phyloP scores from a whole-genome alignment of 1,140 invertebrate genomes.

The Notospermus geniculatus region DNA sequence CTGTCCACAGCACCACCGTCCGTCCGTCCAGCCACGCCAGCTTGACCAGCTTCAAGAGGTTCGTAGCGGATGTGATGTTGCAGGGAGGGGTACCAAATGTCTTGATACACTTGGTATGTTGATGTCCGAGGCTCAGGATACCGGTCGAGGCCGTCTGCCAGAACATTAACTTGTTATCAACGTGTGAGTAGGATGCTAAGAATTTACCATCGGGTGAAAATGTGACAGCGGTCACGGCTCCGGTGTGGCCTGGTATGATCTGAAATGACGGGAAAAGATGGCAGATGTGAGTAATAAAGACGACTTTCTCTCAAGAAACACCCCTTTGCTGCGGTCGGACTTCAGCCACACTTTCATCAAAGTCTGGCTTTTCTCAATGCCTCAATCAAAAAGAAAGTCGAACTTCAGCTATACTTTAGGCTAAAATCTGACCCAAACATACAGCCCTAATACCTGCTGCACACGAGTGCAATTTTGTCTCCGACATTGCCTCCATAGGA shows the following conservation, averaged over 20 bases:
- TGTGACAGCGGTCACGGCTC: slow-evolving; percentile 84
- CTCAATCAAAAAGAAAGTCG: too few species aligned
- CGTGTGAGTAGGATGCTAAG: slow-evolving; percentile 90
- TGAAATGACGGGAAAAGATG: too few species aligned
- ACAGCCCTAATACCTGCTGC: too few species aligned
- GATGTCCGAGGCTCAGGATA: slow-evolving; percentile 51
- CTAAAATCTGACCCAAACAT: too few species aligned
- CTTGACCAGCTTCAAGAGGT: slow-evolving; percentile 45
- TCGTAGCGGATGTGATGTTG: slow-evolving; percentile 36
- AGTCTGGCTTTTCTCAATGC: too few species aligned
- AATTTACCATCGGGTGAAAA: slow-evolving; percentile 98
- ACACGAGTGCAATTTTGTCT: too few species aligned
- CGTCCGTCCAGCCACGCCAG: slow-evolving; percentile 48
- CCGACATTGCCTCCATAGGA: too few species aligned
- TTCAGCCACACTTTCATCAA: too few species aligned
- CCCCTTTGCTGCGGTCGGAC: too few species aligned
- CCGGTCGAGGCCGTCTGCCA: slow-evolving; percentile 73
- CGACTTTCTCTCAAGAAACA: too few species aligned
- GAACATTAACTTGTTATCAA: slow-evolving; percentile 94
- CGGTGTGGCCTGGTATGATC: slow-evolving; percentile 81
- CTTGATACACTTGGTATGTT: slow-evolving; percentile 51
- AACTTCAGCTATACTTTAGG: too few species aligned
- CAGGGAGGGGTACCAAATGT: slow-evolving; percentile 38
- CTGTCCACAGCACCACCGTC: slow-evolving; percentile 42
- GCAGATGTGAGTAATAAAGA: too few species aligned